Percentiles rank a stretch among this genome's conserved stretches.
phyloP scores from a whole-genome alignment of 2,113 vertebrate genomes.

The Procapra przewalskii region DNA sequence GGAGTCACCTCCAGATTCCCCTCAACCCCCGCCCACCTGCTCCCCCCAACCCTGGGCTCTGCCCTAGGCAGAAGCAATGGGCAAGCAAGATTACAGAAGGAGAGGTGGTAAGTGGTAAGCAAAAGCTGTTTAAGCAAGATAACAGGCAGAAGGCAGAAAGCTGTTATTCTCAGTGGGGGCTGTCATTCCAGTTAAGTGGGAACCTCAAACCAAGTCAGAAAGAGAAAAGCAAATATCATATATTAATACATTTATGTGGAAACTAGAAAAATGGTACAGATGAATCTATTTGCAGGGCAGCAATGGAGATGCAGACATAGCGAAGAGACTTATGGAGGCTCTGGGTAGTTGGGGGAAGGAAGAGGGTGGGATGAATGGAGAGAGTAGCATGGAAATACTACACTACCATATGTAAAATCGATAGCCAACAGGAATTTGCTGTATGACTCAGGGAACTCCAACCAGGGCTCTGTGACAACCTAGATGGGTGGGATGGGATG shows the following conservation, averaged over 20 bases:
- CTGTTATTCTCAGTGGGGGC: background rate
- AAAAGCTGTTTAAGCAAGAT: too few species aligned
- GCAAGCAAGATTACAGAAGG: too few species aligned
- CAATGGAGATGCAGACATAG: background rate
- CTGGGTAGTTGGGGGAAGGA: background rate
- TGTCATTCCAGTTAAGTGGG: background rate
- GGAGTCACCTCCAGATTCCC: background rate
- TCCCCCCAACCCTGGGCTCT: background rate
- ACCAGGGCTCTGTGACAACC: background rate
- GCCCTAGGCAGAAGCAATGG: too few species aligned
- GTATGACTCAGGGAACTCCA: background rate
- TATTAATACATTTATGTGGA: background rate
- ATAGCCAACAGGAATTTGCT: background rate
- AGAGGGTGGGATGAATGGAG: background rate
- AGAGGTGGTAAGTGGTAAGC: too few species aligned
- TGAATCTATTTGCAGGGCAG: background rate
- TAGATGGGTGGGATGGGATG: background rate
- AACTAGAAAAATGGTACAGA: background rate
- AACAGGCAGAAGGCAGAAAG: background rate
- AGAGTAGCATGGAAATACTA: background rate
- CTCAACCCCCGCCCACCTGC: background rate
- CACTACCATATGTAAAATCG: background rate
- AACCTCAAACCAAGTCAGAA: background rate
- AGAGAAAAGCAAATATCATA: background rate
- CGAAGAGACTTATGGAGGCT: background rate